These are phyloP conservation scores for Scomberomorus guttatus DNA, from an alignment of 2,797 vertebrate genomes.

Conservation along the genomic window DNA sequence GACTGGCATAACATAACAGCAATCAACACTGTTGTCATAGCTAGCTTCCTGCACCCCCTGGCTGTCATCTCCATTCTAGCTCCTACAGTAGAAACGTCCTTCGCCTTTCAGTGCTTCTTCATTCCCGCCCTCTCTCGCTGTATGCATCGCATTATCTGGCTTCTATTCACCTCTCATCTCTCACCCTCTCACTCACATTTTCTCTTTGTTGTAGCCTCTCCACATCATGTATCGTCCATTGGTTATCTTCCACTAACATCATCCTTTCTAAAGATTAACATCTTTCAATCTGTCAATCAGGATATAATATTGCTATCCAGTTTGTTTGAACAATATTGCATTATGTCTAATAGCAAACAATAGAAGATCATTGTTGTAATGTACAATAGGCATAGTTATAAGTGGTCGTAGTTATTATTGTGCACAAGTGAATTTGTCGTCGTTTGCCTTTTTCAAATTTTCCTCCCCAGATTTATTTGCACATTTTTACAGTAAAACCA, in stretches of 20 bases:
- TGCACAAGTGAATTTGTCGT: conserved; percentile 79
- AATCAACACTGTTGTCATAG: conserved; percentile 75
- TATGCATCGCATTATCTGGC: conserved; percentile 45
- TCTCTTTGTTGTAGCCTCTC: conserved; percentile 49
- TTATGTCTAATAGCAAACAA: conserved; percentile 75
- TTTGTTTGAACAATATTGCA: conserved; percentile 72
- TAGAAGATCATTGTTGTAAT: conserved; percentile 78
- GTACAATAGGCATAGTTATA: conserved; percentile 80
- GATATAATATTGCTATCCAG: conserved; percentile 63
- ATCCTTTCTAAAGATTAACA: conserved; percentile 48
- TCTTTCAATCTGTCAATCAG: conserved; percentile 53
- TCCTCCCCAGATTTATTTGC: conserved; percentile 74
- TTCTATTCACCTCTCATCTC: conserved; percentile 62
- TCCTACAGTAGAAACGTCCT: conserved; percentile 58
- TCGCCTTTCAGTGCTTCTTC: conserved; percentile 64
- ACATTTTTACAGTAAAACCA: conserved; percentile 56
- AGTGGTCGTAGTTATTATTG: conserved; percentile 79
- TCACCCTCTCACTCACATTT: conserved; percentile 49
- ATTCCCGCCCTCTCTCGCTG: conserved; percentile 47
- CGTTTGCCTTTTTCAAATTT: conserved; percentile 70
- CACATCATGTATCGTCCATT: conserved; percentile 27
- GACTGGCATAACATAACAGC: conserved; percentile 76
- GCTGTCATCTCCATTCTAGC: conserved; percentile 60
- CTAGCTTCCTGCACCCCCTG: conserved; percentile 65
- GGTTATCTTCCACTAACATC: conserved; percentile 45